Conservation (phyloP, 2,113 vertebrate species). For the Mesocricetus auratus region DNA sequence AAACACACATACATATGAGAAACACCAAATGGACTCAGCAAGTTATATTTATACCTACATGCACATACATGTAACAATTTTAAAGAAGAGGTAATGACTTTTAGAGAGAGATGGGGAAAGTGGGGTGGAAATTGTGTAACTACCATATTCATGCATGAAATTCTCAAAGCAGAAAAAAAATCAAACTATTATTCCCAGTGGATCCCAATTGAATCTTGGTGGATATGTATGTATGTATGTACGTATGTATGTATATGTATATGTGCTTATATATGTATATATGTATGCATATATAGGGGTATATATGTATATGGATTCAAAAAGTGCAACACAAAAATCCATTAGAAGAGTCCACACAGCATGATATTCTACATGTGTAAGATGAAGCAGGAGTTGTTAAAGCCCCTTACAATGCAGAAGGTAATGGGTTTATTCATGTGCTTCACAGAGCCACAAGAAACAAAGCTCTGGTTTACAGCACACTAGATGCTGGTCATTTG, state of each 20-base stretch:
- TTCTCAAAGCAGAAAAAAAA: not conserved
- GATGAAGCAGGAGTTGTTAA: conserved; percentile 58
- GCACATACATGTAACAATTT: not conserved
- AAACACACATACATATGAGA: not conserved
- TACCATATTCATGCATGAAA: not conserved
- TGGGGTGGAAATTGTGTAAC: not conserved
- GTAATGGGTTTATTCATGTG: conserved; percentile 76
- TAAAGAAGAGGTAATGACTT: not conserved
- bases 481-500: not conserved
- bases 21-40: not conserved
- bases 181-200: conserved; percentile 29
- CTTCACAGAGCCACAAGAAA: conserved; percentile 82
- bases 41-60: not conserved
- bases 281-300: too few species aligned
- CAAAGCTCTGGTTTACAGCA: conserved; percentile 76
- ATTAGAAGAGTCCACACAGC: conserved; percentile 60
- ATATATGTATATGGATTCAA: conserved; percentile 36
- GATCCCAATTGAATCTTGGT: conserved; percentile 21
- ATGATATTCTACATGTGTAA: conserved; percentile 65
- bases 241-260: too few species aligned
- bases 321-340: conserved; percentile 69
- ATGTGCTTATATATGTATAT: not conserved
- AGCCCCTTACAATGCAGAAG: conserved; percentile 63
- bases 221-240: too few species aligned
- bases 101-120: not conserved